Evolutionary conservation across 2,113 vertebrate genomes (phyloP), one percentile per base, ranked within the genome.

Genomic region (Phylloscopus trochiloides): DNA sequence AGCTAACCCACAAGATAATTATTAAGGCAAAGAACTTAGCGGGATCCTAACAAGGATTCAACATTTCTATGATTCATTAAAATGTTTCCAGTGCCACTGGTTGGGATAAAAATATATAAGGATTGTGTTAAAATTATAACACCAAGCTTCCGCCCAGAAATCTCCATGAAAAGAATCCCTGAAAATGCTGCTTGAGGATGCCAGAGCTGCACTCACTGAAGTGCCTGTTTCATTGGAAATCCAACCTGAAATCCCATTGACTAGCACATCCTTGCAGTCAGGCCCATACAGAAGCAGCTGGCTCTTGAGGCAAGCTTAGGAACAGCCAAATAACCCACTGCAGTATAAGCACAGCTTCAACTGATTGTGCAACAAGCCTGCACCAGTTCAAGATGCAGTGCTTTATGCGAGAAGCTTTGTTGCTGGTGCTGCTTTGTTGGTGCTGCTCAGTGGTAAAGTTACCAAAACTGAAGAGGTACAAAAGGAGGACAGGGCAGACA

Each of bases 41-140:
- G 9, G 95, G 88, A 93, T 93, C 76, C 85, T 90, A 94, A 90
- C 31, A 78, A 90, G 67, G 91, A 92, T 92, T 94, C 93, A 88
- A 82, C 52, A 89, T 72, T 92, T 93, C 50, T 83, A 80, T 55
- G 52, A 89, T 74, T 91, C 81, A 80, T 76, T 83, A 85, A 94
- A 94, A 91, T 93, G 95, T 54, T 61, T 47, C 24, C 50, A 91
- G 52, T 95, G 48, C 76, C 73, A 73, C 83, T 92, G 66, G 59
- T 72, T 93, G 82, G 75, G 63, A 94, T 88, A 78, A 93, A 95
- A 96, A 90, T 71, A 28, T 94, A 61, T 81, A 82, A 78, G 72
- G 57, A 95, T 80, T 83, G 38, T 95, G 52, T 70, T 62, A 81
- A 74, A 90, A 86, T 95, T 94, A 65, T 34, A 91, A 78, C 29